Evolutionary conservation across 2,888 invertebrate genomes (phyloP), one percentile per base, ranked within the genome.

Genomic region (Rhopalosiphum nymphaeae): DNA sequence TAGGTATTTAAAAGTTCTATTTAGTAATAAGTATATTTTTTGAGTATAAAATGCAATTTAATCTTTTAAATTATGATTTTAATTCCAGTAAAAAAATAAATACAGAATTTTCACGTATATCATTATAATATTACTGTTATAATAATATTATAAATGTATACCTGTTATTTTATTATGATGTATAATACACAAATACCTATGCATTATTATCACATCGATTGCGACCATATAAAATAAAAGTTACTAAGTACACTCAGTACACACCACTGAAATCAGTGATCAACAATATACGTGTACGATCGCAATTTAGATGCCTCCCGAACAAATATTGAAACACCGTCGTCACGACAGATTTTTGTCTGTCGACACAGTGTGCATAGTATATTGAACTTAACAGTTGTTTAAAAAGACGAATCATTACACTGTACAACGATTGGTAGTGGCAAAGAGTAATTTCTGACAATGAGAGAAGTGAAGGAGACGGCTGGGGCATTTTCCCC

Each of bases 401-500:
- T 16, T 46, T 10, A 36, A 10, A 42, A 56, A 44, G 49, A 44
- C 29, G 85, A 85, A 78, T 78, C 78, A 78, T 36, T 78, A 78
- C 21, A 78, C 36, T 36, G 9, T 57, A 26, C 1, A 57, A 57
- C 7, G 85, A 85, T 25, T n/a, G 53, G n/a, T n/a, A 25, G n/a
- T 21, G n/a, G 49, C 53, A 9, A 53, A 53, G 88, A 53, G 21
- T 53, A 36, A 85, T 44, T 85, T 85, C 44, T 85, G 44, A 29
- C 44, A 13, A 13, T 42, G 44, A 44, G 13, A 85, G 44, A 44
- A 85, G 42, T 11, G 21, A 25, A n/a, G n/a, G 49, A n/a, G 57
- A 57, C 42, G 89, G n/a, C 56, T 57, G 49, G 44, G 90, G 49
- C 36, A 78, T 44, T 46, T 92, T 92, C 61, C 61, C 57, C 29